Percentiles rank a stretch among this genome's conserved stretches.
These are phyloP conservation scores for Gallinago stenura DNA, from an alignment of 2,797 vertebrate species.

Conservation along the genomic window DNA sequence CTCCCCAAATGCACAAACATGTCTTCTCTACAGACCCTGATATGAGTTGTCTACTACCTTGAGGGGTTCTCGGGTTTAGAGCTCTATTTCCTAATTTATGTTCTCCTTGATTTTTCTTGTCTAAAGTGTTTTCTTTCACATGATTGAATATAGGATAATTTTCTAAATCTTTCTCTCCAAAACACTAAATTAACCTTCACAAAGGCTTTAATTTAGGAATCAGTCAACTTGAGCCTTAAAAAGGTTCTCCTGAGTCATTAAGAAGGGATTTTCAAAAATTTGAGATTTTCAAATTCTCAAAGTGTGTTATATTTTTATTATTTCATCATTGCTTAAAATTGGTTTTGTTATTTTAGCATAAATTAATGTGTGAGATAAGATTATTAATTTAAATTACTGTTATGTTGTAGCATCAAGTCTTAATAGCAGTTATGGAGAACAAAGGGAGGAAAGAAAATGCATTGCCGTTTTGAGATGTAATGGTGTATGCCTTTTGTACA, in stretches of 20 bases:
- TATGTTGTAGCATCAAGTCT: not conserved
- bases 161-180: not conserved
- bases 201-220: not conserved
- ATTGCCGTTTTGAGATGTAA: not conserved
- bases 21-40: not conserved
- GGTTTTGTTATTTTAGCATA: not conserved
- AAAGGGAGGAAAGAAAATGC: not conserved
- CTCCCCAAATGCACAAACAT: not conserved
- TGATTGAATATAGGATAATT: not conserved
- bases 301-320: not conserved
- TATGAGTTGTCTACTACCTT: not conserved
- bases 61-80: not conserved
- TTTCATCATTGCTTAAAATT: not conserved
- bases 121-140: not conserved
- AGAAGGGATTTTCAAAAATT: not conserved
- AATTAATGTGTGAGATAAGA: not conserved
- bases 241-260: not conserved
- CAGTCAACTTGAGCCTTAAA: not conserved
- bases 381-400: not conserved
- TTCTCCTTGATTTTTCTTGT: not conserved
- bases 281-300: not conserved
- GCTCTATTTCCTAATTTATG: not conserved
- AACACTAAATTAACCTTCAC: not conserved
- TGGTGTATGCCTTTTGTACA: not conserved
- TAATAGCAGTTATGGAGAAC: not conserved